Conservation (phyloP, 1,140 invertebrate genomes). For the Cotesia typhae region DNA sequence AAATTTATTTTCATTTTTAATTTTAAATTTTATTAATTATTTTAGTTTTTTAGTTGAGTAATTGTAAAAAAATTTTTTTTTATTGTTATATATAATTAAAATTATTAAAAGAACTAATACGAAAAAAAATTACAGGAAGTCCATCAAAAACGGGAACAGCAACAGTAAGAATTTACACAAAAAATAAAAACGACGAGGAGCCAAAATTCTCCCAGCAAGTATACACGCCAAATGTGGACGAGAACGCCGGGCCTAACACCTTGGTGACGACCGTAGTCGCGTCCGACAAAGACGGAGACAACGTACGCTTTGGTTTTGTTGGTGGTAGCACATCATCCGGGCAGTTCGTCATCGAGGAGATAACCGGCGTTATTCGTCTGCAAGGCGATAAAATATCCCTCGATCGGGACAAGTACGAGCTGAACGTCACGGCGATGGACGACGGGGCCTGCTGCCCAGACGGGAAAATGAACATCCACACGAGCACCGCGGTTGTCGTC, state of each 20-base stretch:
- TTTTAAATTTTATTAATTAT: no score
- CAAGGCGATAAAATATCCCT: constrained; percentile 85
- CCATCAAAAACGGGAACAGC: constrained; percentile 90
- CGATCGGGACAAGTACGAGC: constrained; percentile 89
- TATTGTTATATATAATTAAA: no score
- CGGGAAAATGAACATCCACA: constrained; percentile 85
- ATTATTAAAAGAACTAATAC: background rate
- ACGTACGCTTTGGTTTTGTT: constrained; percentile 92
- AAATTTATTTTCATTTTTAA: no score
- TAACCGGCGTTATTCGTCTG: constrained; percentile 91
- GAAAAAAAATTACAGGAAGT: constrained; percentile 69
- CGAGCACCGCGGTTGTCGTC: constrained; percentile 93
- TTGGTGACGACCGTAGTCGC: constrained; percentile 94
- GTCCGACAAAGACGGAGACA: constrained; percentile 95
- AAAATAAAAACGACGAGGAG: constrained; percentile 96
- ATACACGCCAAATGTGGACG: constrained; percentile 94
- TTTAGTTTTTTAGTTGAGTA: no score
- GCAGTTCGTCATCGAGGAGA: constrained; percentile 94
- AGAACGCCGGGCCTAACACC: constrained; percentile 93
- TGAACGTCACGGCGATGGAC: constrained; percentile 94
- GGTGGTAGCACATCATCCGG: constrained; percentile 88
- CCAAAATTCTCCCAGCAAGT: constrained; percentile 96
- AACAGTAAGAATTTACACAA: constrained; percentile 92
- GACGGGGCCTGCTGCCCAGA: constrained; percentile 92
- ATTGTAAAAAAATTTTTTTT: no score